phyloP scores from a whole-genome alignment of 35 echinoderm and acorn worm genomes.

The Ophiothrix spiculata region DNA sequence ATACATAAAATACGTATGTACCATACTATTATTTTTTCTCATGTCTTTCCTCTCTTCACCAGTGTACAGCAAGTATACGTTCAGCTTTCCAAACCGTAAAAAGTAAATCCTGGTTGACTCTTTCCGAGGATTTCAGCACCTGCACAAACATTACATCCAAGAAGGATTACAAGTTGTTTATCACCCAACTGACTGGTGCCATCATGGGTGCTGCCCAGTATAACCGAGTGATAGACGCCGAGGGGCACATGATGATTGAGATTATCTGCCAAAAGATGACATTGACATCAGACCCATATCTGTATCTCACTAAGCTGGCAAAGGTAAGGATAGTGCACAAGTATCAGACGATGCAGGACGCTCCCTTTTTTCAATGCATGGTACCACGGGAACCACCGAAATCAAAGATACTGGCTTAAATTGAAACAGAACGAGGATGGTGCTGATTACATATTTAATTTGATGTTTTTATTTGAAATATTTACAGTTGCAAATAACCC shows the following conservation, averaged over 20 bases:
- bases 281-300: not conserved
- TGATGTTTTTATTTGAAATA: no score
- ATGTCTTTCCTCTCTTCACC: not conserved
- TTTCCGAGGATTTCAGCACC: slow-evolving; percentile 34
- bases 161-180: slow-evolving; percentile 26
- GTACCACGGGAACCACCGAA: no score
- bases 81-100: slow-evolving; percentile 18
- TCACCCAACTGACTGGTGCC: not conserved
- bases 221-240: not conserved
- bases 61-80: slow-evolving; percentile 30
- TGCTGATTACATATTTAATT: no score
- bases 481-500: no score
- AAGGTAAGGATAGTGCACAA: not conserved
- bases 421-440: no score
- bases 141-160: not conserved
- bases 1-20: no score
- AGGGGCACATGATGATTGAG: not conserved
- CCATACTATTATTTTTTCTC: no score
- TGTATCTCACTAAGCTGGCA: not conserved
- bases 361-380: no score
- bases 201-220: slow-evolving; percentile 1
- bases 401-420: no score
- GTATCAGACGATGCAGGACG: no score
- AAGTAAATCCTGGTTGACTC: not conserved
- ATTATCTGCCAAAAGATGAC: not conserved